phyloP scores from a whole-genome alignment of 1,140 invertebrate species.

The Elysia chlorotica region DNA sequence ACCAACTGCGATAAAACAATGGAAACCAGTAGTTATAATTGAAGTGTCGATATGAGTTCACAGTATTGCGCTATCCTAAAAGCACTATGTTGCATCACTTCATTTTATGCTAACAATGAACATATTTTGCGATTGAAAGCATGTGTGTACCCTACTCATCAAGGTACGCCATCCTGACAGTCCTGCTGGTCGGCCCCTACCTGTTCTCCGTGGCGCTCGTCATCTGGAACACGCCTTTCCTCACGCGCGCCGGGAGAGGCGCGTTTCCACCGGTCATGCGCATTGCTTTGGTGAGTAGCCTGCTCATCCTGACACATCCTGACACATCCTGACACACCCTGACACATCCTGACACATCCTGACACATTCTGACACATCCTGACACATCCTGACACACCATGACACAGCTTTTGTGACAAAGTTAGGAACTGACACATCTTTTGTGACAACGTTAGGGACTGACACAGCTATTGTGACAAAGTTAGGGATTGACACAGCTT shows the following conservation, averaged over 20 bases:
- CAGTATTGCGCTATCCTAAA: not conserved
- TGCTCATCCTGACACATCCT: too few species aligned
- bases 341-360: too few species aligned
- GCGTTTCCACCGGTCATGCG: conserved; percentile 19
- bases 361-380: too few species aligned
- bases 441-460: too few species aligned
- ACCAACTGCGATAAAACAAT: too few species aligned
- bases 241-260: conserved; percentile 9
- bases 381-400: too few species aligned
- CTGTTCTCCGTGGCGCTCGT: conserved; percentile 20
- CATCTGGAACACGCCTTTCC: conserved; percentile 33
- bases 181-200: conserved; percentile 26
- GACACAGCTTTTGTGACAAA: too few species aligned
- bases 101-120: not conserved
- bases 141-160: not conserved
- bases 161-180: conserved; percentile 24
- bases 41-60: not conserved
- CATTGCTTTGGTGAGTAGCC: conserved; percentile 26
- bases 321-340: too few species aligned
- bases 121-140: not conserved
- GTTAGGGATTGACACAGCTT: too few species aligned
- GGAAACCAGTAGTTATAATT: not conserved
- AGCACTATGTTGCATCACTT: too few species aligned
- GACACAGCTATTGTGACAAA: too few species aligned
- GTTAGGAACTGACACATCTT: too few species aligned